Conservation (phyloP, 2,797 vertebrate genomes). For the Simalia tracyae region DNA sequence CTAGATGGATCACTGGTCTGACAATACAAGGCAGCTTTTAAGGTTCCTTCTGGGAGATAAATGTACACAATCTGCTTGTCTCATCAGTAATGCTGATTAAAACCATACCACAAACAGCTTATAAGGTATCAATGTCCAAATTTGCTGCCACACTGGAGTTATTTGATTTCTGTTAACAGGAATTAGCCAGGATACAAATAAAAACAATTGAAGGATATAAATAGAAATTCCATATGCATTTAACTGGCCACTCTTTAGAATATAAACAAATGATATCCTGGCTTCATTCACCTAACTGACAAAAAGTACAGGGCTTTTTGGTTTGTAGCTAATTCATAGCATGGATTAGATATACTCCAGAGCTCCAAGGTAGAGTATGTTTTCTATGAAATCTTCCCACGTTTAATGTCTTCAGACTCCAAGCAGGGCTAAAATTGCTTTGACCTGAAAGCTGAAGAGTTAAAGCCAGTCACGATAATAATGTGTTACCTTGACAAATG, state of each 20-base stretch:
- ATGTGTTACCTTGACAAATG: background rate
- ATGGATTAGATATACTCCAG: background rate
- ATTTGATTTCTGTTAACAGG: slow-evolving; percentile 4
- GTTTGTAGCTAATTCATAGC: background rate
- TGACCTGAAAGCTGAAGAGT: background rate
- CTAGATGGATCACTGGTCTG: background rate
- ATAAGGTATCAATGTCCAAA: rapidly evolving
- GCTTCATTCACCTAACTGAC: background rate
- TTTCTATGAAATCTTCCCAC: background rate
- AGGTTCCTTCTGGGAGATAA: rapidly evolving
- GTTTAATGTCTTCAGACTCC: background rate
- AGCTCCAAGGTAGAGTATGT: background rate
- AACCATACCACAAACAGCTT: background rate
- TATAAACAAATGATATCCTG: background rate
- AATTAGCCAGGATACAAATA: rapidly evolving
- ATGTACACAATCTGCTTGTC: rapidly evolving
- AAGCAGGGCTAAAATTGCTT: background rate
- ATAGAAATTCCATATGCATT: slow-evolving; percentile 3
- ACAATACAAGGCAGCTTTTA: background rate
- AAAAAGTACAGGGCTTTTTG: background rate
- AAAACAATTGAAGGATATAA: background rate
- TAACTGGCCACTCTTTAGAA: rapidly evolving
- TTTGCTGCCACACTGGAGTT: background rate
- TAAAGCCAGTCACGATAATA: background rate
- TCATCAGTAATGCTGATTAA: background rate